Evolutionary conservation across 2,888 invertebrate genomes (phyloP).

Genomic region (Apodemia mormo): DNA sequence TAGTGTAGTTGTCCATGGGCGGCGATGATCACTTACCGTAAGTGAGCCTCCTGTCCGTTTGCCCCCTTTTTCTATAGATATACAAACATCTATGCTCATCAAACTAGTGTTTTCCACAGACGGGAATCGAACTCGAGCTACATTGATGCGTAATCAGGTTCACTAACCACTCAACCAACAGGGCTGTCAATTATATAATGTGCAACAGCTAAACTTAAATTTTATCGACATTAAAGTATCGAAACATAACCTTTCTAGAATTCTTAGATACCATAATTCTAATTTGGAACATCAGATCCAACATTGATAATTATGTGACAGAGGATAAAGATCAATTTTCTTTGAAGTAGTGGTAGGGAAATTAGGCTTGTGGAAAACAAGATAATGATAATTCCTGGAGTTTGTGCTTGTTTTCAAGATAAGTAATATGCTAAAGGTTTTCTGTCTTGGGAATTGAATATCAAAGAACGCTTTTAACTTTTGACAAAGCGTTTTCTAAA

Average conservation of each 20-base stretch:
- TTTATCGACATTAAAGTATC: not conserved
- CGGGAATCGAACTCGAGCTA: too few relatives aligned
- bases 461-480: not conserved
- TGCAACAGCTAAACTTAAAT: not conserved
- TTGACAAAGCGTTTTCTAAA: not conserved
- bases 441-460: not conserved
- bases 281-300: not conserved
- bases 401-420: not conserved
- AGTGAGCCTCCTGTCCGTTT: too few relatives aligned
- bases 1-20: too few relatives aligned
- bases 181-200: too few relatives aligned
- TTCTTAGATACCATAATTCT: not conserved
- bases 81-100: too few relatives aligned
- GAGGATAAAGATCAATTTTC: slow-evolving; percentile 1
- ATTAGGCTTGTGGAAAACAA: not conserved
- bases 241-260: not conserved
- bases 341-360: not conserved
- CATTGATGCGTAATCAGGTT: too few relatives aligned
- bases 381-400: not conserved
- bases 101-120: too few relatives aligned
- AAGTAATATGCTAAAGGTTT: not conserved
- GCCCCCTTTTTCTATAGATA: too few relatives aligned
- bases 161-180: too few relatives aligned
- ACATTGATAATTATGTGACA: not conserved
- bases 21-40: too few relatives aligned